phyloP scores from a whole-genome alignment of 2,888 invertebrate species.

The Neocrepidodera transversa region DNA sequence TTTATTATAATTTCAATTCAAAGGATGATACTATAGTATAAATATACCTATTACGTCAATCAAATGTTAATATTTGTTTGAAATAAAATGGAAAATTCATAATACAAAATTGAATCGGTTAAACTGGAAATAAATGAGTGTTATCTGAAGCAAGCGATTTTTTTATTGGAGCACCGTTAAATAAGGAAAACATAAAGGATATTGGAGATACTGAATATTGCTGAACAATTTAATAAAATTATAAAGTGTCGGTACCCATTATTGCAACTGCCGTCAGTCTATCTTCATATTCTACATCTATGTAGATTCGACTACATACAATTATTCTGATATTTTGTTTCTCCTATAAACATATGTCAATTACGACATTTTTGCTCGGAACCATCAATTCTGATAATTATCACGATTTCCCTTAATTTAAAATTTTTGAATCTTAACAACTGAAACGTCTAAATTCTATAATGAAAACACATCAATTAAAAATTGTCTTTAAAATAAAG shows the following conservation, averaged over 20 bases:
- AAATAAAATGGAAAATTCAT: too few species aligned
- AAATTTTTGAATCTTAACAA: slow-evolving; percentile 13
- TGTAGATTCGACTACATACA: slow-evolving; percentile 30
- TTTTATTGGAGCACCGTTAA: not conserved
- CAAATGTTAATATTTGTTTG: too few species aligned
- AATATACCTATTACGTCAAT: too few species aligned
- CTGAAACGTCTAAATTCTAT: slow-evolving; percentile 11
- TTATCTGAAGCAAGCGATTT: not conserved
- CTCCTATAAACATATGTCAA: slow-evolving; percentile 6
- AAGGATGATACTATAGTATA: too few species aligned
- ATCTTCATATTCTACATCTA: slow-evolving; percentile 35
- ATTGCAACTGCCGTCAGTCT: slow-evolving; percentile 40
- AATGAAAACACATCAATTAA: not conserved
- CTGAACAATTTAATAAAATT: not conserved
- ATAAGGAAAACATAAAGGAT: not conserved
- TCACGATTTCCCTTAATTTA: slow-evolving; percentile 27
- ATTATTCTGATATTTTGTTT: slow-evolving; percentile 12
- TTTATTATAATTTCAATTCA: too few species aligned
- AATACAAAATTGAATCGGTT: too few species aligned
- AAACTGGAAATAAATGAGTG: too few species aligned
- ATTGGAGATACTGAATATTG: not conserved
- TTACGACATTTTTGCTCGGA: slow-evolving; percentile 4
- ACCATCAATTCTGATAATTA: slow-evolving; percentile 30
- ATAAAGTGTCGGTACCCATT: slow-evolving; percentile 30
- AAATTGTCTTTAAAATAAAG: not conserved